These are phyloP conservation scores for Kryptopterus vitreolus DNA, from an alignment of 2,797 vertebrate species.

Conservation along the genomic window DNA sequence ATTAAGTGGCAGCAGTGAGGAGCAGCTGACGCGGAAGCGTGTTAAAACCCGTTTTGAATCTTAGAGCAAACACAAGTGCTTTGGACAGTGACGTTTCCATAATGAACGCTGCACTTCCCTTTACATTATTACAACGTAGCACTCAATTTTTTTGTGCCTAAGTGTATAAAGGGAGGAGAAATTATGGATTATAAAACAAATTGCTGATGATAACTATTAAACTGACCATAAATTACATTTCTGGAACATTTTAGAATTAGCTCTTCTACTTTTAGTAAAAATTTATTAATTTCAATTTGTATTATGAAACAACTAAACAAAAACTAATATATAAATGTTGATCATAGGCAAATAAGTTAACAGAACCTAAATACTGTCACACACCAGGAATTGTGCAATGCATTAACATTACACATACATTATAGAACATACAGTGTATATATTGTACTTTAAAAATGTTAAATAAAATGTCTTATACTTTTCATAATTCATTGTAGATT, in stretches of 20 bases:
- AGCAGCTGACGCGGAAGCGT: conserved; percentile 9
- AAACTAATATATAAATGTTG: not conserved
- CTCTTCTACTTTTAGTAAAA: not conserved
- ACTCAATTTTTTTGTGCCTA: not conserved
- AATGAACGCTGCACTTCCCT: not conserved
- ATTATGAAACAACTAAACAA: not conserved
- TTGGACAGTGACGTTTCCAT: not conserved
- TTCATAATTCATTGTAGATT: no score
- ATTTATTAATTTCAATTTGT: no score
- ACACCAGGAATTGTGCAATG: not conserved
- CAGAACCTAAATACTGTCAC: not conserved
- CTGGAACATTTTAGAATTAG: not conserved
- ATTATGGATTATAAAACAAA: not conserved
- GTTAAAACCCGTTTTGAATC: conserved; percentile 11
- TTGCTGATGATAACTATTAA: no score
- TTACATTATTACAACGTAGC: not conserved
- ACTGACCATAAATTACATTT: no score
- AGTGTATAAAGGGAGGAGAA: no score
- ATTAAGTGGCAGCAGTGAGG: conserved; percentile 22
- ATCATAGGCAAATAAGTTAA: not conserved
- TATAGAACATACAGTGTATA: no score
- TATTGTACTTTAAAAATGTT: no score
- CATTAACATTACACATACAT: not conserved
- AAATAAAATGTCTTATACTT: no score
- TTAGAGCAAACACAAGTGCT: conserved; percentile 8